Percentiles rank a stretch among this genome's conserved stretches.
Conservation (phyloP, 2,113 vertebrate genomes). For the Pomatorhinus ruficollis region DNA sequence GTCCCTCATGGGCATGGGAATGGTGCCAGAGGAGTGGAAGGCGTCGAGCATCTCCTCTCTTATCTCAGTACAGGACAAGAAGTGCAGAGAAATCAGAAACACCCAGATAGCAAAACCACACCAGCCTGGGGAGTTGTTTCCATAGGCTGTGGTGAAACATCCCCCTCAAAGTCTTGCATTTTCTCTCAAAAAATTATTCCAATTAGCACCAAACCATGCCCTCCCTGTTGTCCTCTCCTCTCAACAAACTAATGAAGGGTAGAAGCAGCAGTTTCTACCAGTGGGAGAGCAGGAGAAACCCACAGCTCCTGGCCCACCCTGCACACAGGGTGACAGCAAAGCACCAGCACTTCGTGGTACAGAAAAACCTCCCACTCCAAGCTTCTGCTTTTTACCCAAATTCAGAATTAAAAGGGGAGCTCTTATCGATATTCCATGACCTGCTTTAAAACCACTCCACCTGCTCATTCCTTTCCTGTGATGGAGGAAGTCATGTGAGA, state of each 20-base stretch:
- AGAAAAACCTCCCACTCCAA: background rate
- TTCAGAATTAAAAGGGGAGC: background rate
- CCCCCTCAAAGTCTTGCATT: background rate
- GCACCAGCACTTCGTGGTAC: background rate
- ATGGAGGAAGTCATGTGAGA: constrained; percentile 37
- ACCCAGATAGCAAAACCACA: background rate
- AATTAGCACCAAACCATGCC: fast-evolving
- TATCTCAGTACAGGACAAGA: constrained; percentile 24
- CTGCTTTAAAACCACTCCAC: constrained; percentile 10
- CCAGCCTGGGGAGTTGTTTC: background rate
- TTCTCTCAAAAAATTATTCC: background rate
- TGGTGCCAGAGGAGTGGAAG: background rate
- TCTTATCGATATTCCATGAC: background rate
- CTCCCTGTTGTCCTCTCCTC: background rate
- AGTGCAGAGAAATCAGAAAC: background rate
- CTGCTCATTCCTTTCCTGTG: background rate
- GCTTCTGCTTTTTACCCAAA: background rate
- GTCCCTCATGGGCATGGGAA: background rate
- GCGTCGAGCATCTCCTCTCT: background rate
- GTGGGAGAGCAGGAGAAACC: background rate
- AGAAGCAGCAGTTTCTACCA: background rate
- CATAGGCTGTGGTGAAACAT: background rate
- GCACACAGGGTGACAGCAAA: background rate
- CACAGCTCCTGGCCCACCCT: background rate
- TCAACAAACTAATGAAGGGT: background rate